phyloP scores from a whole-genome alignment of 2,888 invertebrate species.

The Caenorhabditis drosophilae region DNA sequence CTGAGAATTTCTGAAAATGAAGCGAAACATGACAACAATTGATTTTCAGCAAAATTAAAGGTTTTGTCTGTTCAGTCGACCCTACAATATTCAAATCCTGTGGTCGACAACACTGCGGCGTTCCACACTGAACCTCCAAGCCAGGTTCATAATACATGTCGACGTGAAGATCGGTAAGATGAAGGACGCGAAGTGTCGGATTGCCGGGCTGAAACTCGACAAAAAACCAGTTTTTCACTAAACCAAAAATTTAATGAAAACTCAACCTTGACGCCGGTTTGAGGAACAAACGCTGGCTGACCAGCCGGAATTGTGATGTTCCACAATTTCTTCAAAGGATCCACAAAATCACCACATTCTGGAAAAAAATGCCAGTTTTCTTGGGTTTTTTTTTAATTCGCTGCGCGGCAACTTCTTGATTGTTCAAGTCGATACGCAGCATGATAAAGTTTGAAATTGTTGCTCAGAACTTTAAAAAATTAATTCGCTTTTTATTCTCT shows the following conservation, averaged over 20 bases:
- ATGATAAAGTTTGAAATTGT: too few relatives aligned
- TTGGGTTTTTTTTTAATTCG: too few relatives aligned
- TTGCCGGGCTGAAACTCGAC: conserved; percentile 32
- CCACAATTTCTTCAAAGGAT: conserved; percentile 55
- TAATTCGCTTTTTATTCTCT: too few relatives aligned
- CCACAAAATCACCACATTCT: conserved; percentile 55
- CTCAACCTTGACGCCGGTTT: not conserved
- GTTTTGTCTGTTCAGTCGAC: too few relatives aligned
- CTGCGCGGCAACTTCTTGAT: too few relatives aligned
- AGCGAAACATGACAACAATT: too few relatives aligned
- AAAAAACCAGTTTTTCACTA: conserved; percentile 1
- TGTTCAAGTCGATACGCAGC: too few relatives aligned
- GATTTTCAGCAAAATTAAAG: too few relatives aligned
- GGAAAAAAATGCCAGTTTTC: not conserved
- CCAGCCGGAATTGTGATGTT: conserved; percentile 52
- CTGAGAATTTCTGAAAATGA: too few relatives aligned
- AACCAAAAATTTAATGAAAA: too few relatives aligned
- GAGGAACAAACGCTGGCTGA: conserved; percentile 49
- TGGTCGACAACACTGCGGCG: conserved; percentile 86
- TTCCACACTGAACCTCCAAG: conserved; percentile 83
- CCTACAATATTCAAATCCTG: conserved; percentile 36
- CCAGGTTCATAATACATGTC: conserved; percentile 51
- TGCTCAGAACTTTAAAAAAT: too few relatives aligned
- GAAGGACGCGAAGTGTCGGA: conserved; percentile 54
- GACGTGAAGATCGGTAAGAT: conserved; percentile 61